Base-by-base conservation (phyloP, 2,888 invertebrate species). In the Xestoiulus laeticollis region DNA sequence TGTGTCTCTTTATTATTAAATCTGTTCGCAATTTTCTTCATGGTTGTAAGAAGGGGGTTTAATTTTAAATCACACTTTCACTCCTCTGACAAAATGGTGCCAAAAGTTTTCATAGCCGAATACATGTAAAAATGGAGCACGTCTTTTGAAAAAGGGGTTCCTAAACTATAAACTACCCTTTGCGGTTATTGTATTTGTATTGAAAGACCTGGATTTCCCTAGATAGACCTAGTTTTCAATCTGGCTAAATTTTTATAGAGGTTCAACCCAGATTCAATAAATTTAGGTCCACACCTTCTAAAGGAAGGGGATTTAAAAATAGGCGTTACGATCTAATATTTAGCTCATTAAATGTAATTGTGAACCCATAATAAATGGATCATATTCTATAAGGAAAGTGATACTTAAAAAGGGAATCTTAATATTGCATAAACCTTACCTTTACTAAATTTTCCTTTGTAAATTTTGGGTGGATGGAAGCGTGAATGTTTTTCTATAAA, bases 341-440 rank as follows among this genome's bases (percentile, higher is more conserved):
- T 22, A 26, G 78, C 78, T 78, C 78, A 78, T 78, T 78, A 78
- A 78, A 78, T 78, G 78, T 78, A 78, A 78, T 78, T 78, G 78
- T 78, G 16, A 78, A 78, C 78, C 78, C 78, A 30, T 78, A 78
- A 78, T 78, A 78, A 78, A 26, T 78, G 78, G 78, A 26, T 78
- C 78, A 78, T 30, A 78, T 26, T 78, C 78, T 30, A 30, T 14
- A 26, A 30, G 78, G 78, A 78, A 78, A 78, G 78, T 78, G 78
- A 78, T 30, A 26, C 14, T 78, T 78, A 78, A 78, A 78, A 78
- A 78, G 78, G 10, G 22, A 30, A 30, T 78, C 78, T 26, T 14
- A 78, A 78, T 26, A 78, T 12, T 78, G 78, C 78, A 14, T 78
- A 3, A 22, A 78, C 26, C 14, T 78, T 68, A 22, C 22, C 12